Base-by-base conservation (phyloP, 2,113 vertebrate genomes). In the Calypte anna region DNA sequence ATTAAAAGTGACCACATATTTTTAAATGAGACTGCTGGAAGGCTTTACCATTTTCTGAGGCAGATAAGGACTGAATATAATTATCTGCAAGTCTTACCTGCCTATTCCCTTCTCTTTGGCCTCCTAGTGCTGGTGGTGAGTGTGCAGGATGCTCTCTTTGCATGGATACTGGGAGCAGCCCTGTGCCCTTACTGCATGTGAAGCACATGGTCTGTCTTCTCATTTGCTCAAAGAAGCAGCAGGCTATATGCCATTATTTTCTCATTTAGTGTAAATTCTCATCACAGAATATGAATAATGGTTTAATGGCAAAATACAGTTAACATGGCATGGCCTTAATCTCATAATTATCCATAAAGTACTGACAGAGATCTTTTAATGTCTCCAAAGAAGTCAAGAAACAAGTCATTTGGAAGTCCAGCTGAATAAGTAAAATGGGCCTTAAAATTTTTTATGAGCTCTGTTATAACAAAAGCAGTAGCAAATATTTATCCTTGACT, bases 271-370 rank as follows among this genome's bases (percentile, higher is more conserved):
- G 64, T 75, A 69, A 78, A 95, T 93, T 90, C 82, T 50, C 58
- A 81, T 33, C 31, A 55, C 73, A 72, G 82, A 36, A 66, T 91
- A 74, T 76, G 31, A 66, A 40, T 90, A 69, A 84, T 51, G 36
- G 57, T 68, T 94, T 90, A 81, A 86, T 83, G 76, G 82, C 84
- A 91, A 81, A 88, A 88, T 74, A 70, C 20, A 59, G 57, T 68
- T 68, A 88, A 55, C 73, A 62, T 83, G 80, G 46, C 62, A 50
- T 51, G 62, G 57, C 44, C 86, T 70, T 91, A 79, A 79, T 69
- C 64, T 82, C 86, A 58, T 93, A 78, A 93, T 94, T 93, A 88
- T 58, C 90, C 69, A 66, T 90, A 83, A 91, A 83, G 76, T 75
- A 54, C 64, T 68, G 58, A 38, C 73, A 82, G 68, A 86, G 46